phyloP scores from a whole-genome alignment of 2,797 vertebrate genomes.

The Psittacula derbiana region DNA sequence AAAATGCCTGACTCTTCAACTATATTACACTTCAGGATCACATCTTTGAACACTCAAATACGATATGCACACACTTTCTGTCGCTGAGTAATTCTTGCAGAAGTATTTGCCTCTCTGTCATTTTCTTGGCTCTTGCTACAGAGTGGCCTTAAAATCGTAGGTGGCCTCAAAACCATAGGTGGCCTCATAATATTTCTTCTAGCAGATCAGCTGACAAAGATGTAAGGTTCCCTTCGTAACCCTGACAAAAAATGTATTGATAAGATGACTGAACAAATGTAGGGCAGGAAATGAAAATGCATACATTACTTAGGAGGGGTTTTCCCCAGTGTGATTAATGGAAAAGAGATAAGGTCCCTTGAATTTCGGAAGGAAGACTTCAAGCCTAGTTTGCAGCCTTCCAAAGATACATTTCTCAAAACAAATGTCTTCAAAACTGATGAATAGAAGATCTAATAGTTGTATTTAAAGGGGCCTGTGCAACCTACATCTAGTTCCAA shows the following conservation, averaged over 20 bases:
- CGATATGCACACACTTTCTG: not conserved
- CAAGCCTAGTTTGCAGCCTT: not conserved
- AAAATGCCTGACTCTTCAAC: not conserved
- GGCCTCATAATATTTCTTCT: constrained; percentile 18
- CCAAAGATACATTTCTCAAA: not conserved
- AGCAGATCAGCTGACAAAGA: constrained; percentile 7
- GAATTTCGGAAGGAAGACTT: not conserved
- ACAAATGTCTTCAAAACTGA: not conserved
- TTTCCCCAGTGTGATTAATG: not conserved
- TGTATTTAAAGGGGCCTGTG: not conserved
- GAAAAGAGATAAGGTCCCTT: constrained; percentile 1
- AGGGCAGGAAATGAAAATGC: not conserved
- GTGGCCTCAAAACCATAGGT: not conserved
- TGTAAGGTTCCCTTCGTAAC: not conserved
- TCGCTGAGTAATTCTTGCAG: not conserved
- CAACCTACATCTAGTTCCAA: not conserved
- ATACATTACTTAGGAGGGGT: constrained; percentile 10
- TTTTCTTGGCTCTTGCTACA: constrained; percentile 8
- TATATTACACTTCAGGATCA: not conserved
- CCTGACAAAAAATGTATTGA: not conserved
- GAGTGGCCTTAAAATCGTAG: not conserved
- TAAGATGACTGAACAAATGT: constrained; percentile 18
- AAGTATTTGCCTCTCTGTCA: not conserved
- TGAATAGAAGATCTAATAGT: not conserved
- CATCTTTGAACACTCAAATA: not conserved